Conservation (phyloP, 2,797 vertebrate species). For the Gallinago nigripennis region DNA sequence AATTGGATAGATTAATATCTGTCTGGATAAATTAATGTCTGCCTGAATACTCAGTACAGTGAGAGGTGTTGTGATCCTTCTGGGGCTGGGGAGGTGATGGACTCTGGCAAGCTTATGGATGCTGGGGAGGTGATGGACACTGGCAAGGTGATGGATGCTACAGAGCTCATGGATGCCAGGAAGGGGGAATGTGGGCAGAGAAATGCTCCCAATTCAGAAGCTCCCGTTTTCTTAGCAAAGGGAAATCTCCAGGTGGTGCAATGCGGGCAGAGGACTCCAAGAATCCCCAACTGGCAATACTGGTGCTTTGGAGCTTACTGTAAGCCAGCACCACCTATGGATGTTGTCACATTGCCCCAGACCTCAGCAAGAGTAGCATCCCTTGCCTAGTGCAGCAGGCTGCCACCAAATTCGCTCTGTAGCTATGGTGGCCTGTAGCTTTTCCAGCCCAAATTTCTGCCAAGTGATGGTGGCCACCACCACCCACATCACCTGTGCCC, state of each 20-base stretch:
- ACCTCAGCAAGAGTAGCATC: fast-evolving
- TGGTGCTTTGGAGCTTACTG: fast-evolving
- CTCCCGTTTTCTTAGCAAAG: not conserved
- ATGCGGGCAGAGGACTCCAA: not conserved
- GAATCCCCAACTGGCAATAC: fast-evolving
- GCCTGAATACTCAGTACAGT: fast-evolving
- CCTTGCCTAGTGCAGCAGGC: fast-evolving
- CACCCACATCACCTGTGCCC: fast-evolving
- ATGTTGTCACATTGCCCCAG: fast-evolving
- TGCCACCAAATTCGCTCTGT: not conserved
- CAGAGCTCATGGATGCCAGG: not conserved
- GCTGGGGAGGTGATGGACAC: too few species aligned
- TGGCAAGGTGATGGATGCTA: not conserved
- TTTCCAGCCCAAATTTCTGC: not conserved
- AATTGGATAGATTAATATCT: fast-evolving
- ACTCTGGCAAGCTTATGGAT: not conserved
- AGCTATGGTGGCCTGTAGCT: too few species aligned
- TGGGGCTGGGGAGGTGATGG: not conserved
- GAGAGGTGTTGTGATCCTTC: not conserved
- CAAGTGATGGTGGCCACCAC: fast-evolving
- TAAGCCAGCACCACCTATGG: fast-evolving
- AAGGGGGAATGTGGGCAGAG: not conserved
- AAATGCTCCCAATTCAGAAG: not conserved
- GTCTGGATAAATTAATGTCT: not conserved
- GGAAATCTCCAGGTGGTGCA: not conserved